phyloP scores from a whole-genome alignment of 92 coral and sea anemone species.

The Anthopleura xanthogrammica region DNA sequence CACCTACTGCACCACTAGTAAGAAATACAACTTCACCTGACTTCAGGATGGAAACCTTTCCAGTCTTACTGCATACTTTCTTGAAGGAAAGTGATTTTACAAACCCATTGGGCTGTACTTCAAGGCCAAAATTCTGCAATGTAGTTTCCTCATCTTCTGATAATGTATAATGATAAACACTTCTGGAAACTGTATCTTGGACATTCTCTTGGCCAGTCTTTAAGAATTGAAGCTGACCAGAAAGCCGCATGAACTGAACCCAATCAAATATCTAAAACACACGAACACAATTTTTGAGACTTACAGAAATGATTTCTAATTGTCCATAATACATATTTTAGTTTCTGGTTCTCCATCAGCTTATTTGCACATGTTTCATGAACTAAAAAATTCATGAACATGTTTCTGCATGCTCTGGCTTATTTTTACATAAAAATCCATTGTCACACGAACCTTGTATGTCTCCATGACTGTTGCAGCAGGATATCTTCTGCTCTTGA shows the following conservation, averaged over 20 bases:
- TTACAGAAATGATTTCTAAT: neutral
- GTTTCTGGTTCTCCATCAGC: neutral
- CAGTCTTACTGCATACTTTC: neutral
- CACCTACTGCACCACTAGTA: slow-evolving; percentile 10
- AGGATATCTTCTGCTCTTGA: slow-evolving; percentile 15
- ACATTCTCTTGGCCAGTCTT: neutral
- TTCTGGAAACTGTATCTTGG: neutral
- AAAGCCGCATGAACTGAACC: slow-evolving; percentile 36
- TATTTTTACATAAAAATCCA: neutral
- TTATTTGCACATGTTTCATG: neutral
- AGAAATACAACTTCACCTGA: slow-evolving; percentile 1
- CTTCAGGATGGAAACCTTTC: neutral
- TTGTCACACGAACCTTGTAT: slow-evolving; percentile 8
- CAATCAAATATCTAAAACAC: slow-evolving; percentile 30
- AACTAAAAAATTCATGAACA: neutral
- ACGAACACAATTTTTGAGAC: neutral
- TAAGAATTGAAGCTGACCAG: slow-evolving; percentile 7
- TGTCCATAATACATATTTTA: neutral
- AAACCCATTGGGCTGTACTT: neutral
- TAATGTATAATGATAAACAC: neutral
- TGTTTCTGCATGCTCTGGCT: neutral
- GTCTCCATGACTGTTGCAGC: slow-evolving; percentile 35
- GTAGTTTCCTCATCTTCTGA: slow-evolving; percentile 2
- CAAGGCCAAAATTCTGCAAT: neutral
- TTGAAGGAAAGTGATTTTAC: neutral